These are phyloP conservation scores for Actinernus sp. DNA, from an alignment of 92 coral and sea anemone species.

Conservation along the genomic window DNA sequence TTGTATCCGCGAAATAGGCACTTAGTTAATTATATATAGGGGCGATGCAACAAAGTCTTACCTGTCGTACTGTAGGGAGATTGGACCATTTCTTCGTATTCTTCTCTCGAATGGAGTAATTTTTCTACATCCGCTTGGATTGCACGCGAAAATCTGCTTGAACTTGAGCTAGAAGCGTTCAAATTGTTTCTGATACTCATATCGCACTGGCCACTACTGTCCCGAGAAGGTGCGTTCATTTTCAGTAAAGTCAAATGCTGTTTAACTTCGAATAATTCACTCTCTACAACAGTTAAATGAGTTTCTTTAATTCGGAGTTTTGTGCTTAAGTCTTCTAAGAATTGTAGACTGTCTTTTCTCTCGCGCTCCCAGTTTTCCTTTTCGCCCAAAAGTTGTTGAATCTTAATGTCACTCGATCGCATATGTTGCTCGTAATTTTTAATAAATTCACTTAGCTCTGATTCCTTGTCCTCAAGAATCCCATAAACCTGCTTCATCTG, in stretches of 20 bases:
- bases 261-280: constrained; percentile 74
- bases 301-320: constrained; percentile 80
- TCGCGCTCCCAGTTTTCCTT: constrained; percentile 63
- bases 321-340: constrained; percentile 58
- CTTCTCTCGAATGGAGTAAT: constrained; percentile 27
- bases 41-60: constrained; percentile 8
- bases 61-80: constrained; percentile 31
- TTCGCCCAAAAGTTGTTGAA: constrained; percentile 67
- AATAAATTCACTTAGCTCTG: constrained; percentile 92
- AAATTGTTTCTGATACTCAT: constrained; percentile 22
- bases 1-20: too few relatives aligned
- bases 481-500: constrained; percentile 95
- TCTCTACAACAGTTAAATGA: constrained; percentile 74
- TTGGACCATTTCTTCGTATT: constrained; percentile 13
- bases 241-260: constrained; percentile 65
- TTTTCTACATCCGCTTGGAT: constrained; percentile 69
- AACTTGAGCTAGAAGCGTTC: constrained; percentile 30
- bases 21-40: constrained; percentile 10
- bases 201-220: neutral
- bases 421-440: constrained; percentile 91
- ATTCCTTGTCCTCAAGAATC: constrained; percentile 90
- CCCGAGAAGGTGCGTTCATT: constrained; percentile 19
- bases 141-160: constrained; percentile 52
- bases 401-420: constrained; percentile 75
- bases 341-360: constrained; percentile 40